Evolutionary conservation across 2,797 vertebrate species (phyloP).

Genomic region (Typhlichthys eigenmanni): DNA sequence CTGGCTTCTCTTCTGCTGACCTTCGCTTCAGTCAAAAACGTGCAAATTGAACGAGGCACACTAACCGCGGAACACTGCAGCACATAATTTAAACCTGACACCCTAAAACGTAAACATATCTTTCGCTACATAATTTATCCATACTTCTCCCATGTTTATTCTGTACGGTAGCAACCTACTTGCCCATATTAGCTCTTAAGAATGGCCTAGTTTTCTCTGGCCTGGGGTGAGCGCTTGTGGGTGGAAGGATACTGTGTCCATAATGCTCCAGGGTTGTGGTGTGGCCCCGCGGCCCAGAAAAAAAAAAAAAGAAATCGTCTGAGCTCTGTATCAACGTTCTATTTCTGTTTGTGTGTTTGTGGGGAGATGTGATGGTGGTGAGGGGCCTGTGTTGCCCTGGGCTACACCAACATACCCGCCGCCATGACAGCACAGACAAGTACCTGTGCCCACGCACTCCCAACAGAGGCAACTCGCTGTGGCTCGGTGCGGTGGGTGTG

Average conservation of each 20-base stretch:
- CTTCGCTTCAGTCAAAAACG: constrained; percentile 58
- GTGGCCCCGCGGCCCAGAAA: constrained; percentile 30
- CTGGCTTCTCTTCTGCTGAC: constrained; percentile 58
- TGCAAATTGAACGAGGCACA: constrained; percentile 64
- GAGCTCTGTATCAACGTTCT: constrained; percentile 39
- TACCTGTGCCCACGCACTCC: constrained; percentile 9
- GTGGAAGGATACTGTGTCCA: constrained; percentile 47
- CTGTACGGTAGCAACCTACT: constrained; percentile 63
- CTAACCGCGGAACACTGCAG: constrained; percentile 58
- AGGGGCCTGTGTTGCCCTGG: constrained; percentile 37
- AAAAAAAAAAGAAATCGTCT: constrained; percentile 32
- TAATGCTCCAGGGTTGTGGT: constrained; percentile 33
- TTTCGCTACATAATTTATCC: constrained; percentile 67
- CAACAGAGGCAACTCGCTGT: constrained; percentile 19
- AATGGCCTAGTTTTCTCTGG: constrained; percentile 27
- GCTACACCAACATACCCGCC: constrained; percentile 29
- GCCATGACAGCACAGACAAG: too few species aligned
- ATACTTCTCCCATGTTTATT: constrained; percentile 66
- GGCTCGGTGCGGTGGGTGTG: constrained; percentile 41
- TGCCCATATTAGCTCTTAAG: constrained; percentile 48
- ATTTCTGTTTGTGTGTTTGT: constrained; percentile 53
- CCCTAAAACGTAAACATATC: constrained; percentile 68
- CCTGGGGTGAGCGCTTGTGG: constrained; percentile 24
- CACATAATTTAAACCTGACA: constrained; percentile 74
- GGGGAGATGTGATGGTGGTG: constrained; percentile 32